Base-by-base conservation (phyloP, 2,888 invertebrate species). In the Apodemia zela region DNA sequence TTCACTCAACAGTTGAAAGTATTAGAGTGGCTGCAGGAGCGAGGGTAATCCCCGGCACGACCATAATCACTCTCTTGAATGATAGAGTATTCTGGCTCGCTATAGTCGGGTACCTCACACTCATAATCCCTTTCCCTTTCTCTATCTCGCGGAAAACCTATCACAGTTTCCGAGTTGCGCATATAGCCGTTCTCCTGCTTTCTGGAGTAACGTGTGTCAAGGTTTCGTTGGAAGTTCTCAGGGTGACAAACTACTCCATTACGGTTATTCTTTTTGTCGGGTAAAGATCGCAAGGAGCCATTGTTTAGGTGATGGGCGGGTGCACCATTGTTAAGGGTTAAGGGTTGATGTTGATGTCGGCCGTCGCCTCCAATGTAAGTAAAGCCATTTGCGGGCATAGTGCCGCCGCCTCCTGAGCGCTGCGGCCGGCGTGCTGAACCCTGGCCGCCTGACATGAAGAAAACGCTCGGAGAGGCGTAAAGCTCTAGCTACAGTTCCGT, bases 401-500 rank as follows among this genome's bases (percentile, higher is more conserved):
- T 94, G 72, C 75, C 83, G 77, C 93, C 93, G 86, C 93, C 88
- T 72, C 85, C 89, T 85, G 86, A 85, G 84, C 85, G 87, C 73
- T 77, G 86, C 81, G 84, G 86, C 86, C 93, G 89, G 74, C 92
- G 89, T 77, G 84, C 81, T 73, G 89, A 82, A 79, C 87, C 87
- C 77, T 91, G 92, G 77, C 92, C 93, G 79, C 93, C 93, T 75
- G 95, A 94, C 93, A 95, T 93, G 94, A 94, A 95, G 93, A 93
- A 95, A 89, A 93, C 95, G 94, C 93, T 95, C 93, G 94, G 95
- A 93, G 96, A 96, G 94, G 97, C 96, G 96, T 96, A 96, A 92
- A 96, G 96, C 94, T 97, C 97, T 97, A 97, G 97, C 97, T 97
- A 97, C 96, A 97, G 97, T 85, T 97, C 97, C 93, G 97, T 97